phyloP scores from a whole-genome alignment of 2,797 vertebrate genomes.

The Fistularia commersonii region DNA sequence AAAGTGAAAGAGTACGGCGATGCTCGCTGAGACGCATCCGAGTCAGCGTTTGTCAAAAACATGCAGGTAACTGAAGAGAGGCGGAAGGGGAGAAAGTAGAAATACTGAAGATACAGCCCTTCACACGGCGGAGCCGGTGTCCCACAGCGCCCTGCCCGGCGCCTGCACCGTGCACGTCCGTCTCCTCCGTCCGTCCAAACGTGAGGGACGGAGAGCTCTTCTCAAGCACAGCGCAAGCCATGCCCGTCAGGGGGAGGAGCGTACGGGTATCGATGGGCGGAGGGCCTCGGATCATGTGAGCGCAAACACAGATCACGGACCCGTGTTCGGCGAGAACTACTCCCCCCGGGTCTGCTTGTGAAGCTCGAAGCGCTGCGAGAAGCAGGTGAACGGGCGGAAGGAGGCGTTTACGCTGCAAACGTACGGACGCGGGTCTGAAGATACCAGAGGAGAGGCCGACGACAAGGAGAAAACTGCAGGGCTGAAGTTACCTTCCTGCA shows the following conservation, averaged over 20 bases:
- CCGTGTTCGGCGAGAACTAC: constrained; percentile 78
- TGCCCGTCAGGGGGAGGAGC: constrained; percentile 27
- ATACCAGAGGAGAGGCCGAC: constrained; percentile 11
- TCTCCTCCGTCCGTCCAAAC: constrained; percentile 89
- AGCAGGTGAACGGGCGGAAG: constrained; percentile 72
- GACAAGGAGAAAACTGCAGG: constrained; percentile 6
- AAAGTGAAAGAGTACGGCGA: constrained; percentile 58
- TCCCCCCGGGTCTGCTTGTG: constrained; percentile 61
- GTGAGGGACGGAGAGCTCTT: constrained; percentile 78
- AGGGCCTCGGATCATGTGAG: constrained; percentile 63
- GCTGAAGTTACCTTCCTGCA: neutral
- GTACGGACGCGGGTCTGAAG: constrained; percentile 29
- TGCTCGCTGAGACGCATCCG: constrained; percentile 73
- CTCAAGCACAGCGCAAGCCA: constrained; percentile 66
- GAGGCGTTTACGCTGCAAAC: constrained; percentile 33
- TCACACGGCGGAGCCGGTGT: constrained; percentile 75
- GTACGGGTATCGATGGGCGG: neutral
- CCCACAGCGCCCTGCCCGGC: constrained; percentile 82
- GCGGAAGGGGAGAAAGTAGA: constrained; percentile 44
- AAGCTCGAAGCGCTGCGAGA: constrained; percentile 87
- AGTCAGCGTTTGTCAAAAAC: constrained; percentile 76
- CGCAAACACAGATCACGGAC: constrained; percentile 40
- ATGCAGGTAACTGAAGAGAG: constrained; percentile 74
- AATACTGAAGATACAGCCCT: constrained; percentile 84
- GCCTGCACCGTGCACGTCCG: constrained; percentile 87